phyloP scores from a whole-genome alignment of 2,113 vertebrate genomes.

The Cyprinodon tularosa region DNA sequence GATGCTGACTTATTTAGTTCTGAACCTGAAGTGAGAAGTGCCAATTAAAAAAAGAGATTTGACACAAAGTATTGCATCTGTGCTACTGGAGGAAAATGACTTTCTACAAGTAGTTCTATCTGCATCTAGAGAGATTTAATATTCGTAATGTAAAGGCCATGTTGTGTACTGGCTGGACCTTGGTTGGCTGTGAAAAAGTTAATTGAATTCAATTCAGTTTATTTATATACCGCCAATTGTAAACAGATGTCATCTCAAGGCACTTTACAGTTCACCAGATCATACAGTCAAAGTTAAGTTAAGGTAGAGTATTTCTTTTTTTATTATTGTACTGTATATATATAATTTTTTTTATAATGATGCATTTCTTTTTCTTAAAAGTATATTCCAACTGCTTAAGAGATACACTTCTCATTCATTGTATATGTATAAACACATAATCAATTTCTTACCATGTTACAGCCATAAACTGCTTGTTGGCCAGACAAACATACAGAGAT shows the following conservation, averaged over 20 bases:
- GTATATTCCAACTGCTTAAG: not conserved
- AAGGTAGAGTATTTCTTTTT: too few species aligned
- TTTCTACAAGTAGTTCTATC: slow-evolving; percentile 46
- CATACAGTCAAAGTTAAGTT: too few species aligned
- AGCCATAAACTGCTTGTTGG: too few species aligned
- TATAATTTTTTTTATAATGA: too few species aligned
- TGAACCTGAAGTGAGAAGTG: slow-evolving; percentile 15
- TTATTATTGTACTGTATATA: too few species aligned
- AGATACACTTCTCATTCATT: not conserved
- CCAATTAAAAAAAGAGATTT: slow-evolving; percentile 41
- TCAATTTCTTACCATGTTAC: not conserved
- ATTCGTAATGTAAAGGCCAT: slow-evolving; percentile 28
- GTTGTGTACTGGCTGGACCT: slow-evolving; percentile 9
- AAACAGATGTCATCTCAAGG: too few species aligned
- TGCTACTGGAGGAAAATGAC: slow-evolving; percentile 32
- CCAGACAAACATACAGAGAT: too few species aligned
- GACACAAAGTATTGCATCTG: slow-evolving; percentile 36
- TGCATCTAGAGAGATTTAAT: slow-evolving; percentile 32
- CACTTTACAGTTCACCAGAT: too few species aligned
- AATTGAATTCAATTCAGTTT: too few species aligned
- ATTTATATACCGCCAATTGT: too few species aligned
- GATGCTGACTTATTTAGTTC: slow-evolving; percentile 35
- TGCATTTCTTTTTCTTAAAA: too few species aligned
- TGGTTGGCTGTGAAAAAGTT: slow-evolving; percentile 35
- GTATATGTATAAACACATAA: not conserved